Evolutionary conservation across 2,797 vertebrate genomes (phyloP).

Genomic region (Labeo calbasu): DNA sequence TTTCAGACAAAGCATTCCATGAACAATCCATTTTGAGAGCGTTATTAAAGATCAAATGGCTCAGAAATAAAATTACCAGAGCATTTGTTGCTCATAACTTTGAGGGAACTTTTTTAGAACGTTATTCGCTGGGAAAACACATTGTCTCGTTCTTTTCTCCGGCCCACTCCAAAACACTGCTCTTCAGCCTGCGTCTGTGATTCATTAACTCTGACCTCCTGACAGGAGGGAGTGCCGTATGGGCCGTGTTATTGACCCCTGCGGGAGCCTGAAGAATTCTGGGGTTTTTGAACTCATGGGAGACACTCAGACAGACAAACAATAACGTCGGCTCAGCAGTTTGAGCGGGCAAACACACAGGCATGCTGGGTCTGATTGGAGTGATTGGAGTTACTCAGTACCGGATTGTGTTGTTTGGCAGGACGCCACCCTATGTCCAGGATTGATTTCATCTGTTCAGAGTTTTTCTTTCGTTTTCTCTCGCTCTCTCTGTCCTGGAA

Average conservation of each 20-base stretch:
- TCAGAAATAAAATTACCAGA: neutral
- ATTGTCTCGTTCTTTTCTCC: neutral
- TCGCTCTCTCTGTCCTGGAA: neutral
- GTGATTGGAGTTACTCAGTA: neutral
- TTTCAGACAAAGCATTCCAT: no score
- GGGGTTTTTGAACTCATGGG: neutral
- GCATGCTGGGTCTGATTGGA: neutral
- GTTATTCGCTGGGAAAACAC: neutral
- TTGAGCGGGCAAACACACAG: neutral
- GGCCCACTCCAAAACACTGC: neutral
- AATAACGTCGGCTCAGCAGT: neutral
- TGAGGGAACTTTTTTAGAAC: neutral
- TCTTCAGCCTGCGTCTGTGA: neutral
- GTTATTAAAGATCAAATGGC: no score
- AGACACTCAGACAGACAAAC: neutral
- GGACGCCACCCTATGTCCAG: neutral
- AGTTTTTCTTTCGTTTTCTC: neutral
- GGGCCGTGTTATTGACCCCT: neutral
- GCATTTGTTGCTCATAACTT: neutral
- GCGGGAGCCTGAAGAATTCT: conserved; percentile 5
- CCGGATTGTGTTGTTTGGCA: neutral
- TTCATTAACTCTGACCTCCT: conserved; percentile 6
- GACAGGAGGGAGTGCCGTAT: neutral
- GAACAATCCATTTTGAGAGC: no score
- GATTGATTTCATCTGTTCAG: neutral